Evolutionary conservation across 2,113 vertebrate genomes (phyloP), one percentile per base, ranked within the genome.

Genomic region (Tupaia tana): DNA sequence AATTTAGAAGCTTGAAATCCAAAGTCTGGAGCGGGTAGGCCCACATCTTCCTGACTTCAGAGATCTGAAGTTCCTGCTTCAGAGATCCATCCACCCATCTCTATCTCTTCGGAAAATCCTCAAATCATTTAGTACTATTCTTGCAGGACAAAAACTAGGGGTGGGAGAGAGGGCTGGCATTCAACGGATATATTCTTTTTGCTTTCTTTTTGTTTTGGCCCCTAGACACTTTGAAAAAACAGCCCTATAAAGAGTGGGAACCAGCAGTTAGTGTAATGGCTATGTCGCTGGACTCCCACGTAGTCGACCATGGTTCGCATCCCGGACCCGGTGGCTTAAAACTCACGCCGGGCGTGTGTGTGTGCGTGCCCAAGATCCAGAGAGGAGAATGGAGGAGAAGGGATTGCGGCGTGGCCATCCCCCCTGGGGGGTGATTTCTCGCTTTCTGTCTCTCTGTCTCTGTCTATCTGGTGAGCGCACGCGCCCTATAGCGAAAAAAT

Each of bases 211-310:
- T 94, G 9, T 89, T 29, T 83, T 4, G 91, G 16, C 19, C 74
- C 81, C 82, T 87, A 84, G 66, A 34, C 81, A 84, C 86, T 96
- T 92, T 79, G 78, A 96, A n/a, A 86, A 93, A 83, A 90, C 43
- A 88, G 27, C 86, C 80, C 64, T 69, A 61, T 74, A 90, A 93
- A 89, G 75, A 94, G 64, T 89, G 87, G n/a, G n/a, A n/a, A n/a
- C n/a, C n/a, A n/a, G n/a, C n/a, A n/a, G n/a, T n/a, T n/a, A n/a
- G n/a, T n/a, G n/a, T n/a, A n/a, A n/a, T n/a, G n/a, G n/a, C n/a
- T n/a, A n/a, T n/a, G n/a, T n/a, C n/a, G n/a, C n/a, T n/a, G n/a
- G n/a, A n/a, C n/a, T n/a, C n/a, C n/a, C n/a, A n/a, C n/a, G n/a
- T n/a, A n/a, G n/a, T n/a, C n/a, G n/a, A n/a, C n/a, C n/a, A n/a